These are phyloP conservation scores for Cyclargus thomasi DNA, from an alignment of 1,140 invertebrate species.

Conservation along the genomic window DNA sequence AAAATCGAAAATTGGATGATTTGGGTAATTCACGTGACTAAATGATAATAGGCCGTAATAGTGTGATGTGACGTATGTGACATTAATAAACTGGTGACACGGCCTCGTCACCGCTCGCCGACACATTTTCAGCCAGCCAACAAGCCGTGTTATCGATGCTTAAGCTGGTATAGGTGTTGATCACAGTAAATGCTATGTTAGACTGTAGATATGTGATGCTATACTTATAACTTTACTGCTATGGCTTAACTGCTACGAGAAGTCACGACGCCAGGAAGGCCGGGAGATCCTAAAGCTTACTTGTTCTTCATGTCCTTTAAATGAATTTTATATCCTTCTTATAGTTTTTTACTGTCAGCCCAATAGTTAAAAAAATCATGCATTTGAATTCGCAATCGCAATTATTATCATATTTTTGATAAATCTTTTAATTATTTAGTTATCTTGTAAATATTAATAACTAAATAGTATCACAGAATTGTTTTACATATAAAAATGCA, in stretches of 20 bases:
- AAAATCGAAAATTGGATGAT: neutral
- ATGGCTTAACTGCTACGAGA: too few species aligned
- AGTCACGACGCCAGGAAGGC: too few species aligned
- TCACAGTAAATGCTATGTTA: neutral
- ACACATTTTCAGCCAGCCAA: conserved; percentile 16
- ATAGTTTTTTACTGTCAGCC: too few species aligned
- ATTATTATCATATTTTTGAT: too few species aligned
- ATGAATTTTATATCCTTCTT: neutral
- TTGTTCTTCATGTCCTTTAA: neutral
- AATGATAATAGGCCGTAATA: neutral
- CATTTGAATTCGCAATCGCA: neutral
- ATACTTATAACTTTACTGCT: too few species aligned
- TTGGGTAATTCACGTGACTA: neutral
- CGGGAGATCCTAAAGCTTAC: too few species aligned
- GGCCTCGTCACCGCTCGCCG: conserved; percentile 15
- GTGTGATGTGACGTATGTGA: conserved; percentile 13
- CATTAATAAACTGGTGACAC: conserved; percentile 18
- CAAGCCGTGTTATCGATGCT: conserved; percentile 16
- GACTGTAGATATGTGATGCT: too few species aligned
- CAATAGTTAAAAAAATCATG: too few species aligned
- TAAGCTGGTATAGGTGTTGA: neutral
- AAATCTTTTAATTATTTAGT: too few species aligned
- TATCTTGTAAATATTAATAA: too few species aligned
- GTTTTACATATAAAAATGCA: too few species aligned
- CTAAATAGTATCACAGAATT: too few species aligned